Conservation (phyloP, 2,888 invertebrate genomes). For the Acrocyrtus sp. region DNA sequence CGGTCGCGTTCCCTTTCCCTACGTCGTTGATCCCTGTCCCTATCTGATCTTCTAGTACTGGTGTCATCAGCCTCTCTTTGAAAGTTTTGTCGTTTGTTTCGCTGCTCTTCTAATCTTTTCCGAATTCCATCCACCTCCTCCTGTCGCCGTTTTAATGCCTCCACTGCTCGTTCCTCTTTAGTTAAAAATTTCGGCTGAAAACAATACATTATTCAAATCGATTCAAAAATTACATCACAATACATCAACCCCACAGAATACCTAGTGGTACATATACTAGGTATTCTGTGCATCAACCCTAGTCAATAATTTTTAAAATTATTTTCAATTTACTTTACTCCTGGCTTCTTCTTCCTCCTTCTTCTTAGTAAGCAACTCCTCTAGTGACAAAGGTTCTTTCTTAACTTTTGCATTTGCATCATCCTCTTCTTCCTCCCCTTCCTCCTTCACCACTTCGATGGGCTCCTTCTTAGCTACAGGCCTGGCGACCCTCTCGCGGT, state of each 20-base stretch:
- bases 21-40: conserved; percentile 60
- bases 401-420: conserved; percentile 66
- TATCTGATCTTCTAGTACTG: conserved; percentile 61
- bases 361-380: conserved; percentile 94
- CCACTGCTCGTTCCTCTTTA: conserved; percentile 91
- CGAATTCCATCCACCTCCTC: conserved; percentile 87
- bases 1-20: conserved; percentile 66
- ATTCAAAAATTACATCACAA: too few relatives aligned
- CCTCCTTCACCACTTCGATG: too few relatives aligned
- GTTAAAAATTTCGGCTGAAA: conserved; percentile 90
- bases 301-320: not conserved
- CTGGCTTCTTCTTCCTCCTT: conserved; percentile 95
- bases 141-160: conserved; percentile 89
- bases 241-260: too few relatives aligned
- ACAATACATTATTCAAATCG: conserved; percentile 8
- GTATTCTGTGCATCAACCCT: too few relatives aligned
- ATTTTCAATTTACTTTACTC: conserved; percentile 75
- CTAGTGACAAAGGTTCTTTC: conserved; percentile 92
- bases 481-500: conserved; percentile 2
- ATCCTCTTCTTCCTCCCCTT: conserved; percentile 47
- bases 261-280: too few relatives aligned
- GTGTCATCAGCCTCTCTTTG: conserved; percentile 65
- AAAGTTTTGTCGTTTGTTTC: conserved; percentile 72
- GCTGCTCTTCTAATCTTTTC: conserved; percentile 77
- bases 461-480: too few relatives aligned